Evolutionary conservation across 2,113 vertebrate species (phyloP).

Genomic region (Pelusios castaneus): DNA sequence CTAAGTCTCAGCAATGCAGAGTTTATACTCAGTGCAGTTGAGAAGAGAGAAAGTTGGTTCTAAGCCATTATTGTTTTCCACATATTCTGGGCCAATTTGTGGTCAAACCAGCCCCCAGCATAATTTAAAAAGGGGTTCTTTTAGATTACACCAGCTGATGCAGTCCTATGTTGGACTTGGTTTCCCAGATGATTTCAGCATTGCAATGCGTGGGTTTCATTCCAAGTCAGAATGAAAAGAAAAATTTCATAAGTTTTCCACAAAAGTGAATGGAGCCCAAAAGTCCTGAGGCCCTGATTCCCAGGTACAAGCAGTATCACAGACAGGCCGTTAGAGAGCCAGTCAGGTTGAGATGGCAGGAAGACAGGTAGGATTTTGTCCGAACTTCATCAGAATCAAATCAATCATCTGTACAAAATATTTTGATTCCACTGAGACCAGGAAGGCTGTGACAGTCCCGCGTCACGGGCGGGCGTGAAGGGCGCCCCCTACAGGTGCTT

Average conservation of each 20-base stretch:
- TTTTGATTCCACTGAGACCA: no score
- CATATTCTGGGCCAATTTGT: accelerated
- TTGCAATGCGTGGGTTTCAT: background rate
- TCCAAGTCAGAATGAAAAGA: background rate
- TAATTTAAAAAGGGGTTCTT: background rate
- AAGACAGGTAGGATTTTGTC: background rate
- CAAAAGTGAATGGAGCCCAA: background rate
- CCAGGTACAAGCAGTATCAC: background rate
- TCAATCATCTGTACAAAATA: background rate
- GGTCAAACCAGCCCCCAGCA: background rate
- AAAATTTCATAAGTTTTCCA: background rate
- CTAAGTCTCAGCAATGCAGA: background rate
- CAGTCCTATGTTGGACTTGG: accelerated
- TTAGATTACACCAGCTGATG: accelerated
- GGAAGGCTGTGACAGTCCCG: no score
- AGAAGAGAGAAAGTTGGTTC: background rate
- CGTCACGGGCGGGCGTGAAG: no score
- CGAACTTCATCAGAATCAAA: background rate
- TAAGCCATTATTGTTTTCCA: accelerated
- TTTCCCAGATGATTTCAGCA: no score
- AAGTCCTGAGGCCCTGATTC: background rate
- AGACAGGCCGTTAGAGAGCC: background rate
- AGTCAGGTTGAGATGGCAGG: background rate
- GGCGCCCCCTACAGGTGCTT: no score
- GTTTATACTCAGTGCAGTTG: background rate